A percentile compares a stretch with the other conserved stretches of the same genome.
These are phyloP conservation scores for Periparus ater DNA, from an alignment of 2,797 vertebrate species.

Conservation along the genomic window DNA sequence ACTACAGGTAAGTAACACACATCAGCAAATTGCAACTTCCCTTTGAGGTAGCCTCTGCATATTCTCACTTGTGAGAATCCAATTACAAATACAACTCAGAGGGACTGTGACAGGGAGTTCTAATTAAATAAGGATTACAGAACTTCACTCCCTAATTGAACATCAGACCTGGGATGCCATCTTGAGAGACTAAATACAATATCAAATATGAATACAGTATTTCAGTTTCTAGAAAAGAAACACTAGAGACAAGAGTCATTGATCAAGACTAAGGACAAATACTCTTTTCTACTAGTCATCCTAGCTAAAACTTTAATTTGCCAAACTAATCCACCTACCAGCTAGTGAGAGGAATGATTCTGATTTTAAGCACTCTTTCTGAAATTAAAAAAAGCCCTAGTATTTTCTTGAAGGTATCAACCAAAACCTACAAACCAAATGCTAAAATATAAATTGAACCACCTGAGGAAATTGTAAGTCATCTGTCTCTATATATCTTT, in stretches of 20 bases:
- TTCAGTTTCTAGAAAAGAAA: slow-evolving; percentile 32
- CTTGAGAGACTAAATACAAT: slow-evolving; percentile 38
- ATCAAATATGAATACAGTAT: slow-evolving; percentile 1
- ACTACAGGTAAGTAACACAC: slow-evolving; percentile 31
- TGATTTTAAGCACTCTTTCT: background rate
- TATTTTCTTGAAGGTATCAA: background rate
- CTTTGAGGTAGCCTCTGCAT: slow-evolving; percentile 56
- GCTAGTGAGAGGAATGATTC: background rate
- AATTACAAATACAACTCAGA: slow-evolving; percentile 55
- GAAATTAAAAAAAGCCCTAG: background rate
- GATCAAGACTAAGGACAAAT: slow-evolving; percentile 14
- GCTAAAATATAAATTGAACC: background rate
- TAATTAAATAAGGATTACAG: slow-evolving; percentile 65
- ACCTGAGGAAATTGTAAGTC: background rate
- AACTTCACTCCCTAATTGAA: slow-evolving; percentile 41
- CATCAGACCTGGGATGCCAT: slow-evolving; percentile 33
- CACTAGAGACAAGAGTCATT: slow-evolving; percentile 11
- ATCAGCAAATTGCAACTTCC: background rate
- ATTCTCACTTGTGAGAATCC: slow-evolving; percentile 64
- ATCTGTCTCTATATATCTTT: background rate
- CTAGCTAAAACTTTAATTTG: slow-evolving; percentile 39
- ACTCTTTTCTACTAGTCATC: background rate
- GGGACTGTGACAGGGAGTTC: slow-evolving; percentile 32
- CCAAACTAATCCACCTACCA: slow-evolving; percentile 47
- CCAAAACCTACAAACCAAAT: background rate